Evolutionary conservation across 2,797 vertebrate species (phyloP).

Genomic region (Siniperca undulata): DNA sequence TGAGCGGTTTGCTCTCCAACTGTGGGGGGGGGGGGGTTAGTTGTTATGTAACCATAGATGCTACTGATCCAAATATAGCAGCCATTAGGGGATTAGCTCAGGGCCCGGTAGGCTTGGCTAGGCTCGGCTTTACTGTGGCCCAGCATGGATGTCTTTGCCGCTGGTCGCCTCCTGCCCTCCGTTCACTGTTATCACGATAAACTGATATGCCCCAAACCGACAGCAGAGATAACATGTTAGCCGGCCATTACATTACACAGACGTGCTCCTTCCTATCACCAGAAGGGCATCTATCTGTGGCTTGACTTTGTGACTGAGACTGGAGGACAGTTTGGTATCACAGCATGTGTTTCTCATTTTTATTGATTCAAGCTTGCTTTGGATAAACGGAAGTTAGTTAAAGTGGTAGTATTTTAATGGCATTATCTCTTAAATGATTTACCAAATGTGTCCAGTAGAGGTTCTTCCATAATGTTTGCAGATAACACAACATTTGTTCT

Average conservation of each 20-base stretch:
- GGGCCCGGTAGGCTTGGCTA: slow-evolving; percentile 69
- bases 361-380: background rate
- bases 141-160: slow-evolving; percentile 67
- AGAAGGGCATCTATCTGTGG: slow-evolving; percentile 8
- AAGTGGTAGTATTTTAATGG: background rate
- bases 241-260: slow-evolving; percentile 11
- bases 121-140: slow-evolving; percentile 62
- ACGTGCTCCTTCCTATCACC: background rate
- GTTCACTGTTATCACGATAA: slow-evolving; percentile 48
- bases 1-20: slow-evolving; percentile 63
- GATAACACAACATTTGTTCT: background rate
- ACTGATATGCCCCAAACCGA: slow-evolving; percentile 41
- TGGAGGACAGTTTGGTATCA: slow-evolving; percentile 4
- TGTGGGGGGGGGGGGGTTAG: slow-evolving; percentile 57
- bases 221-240: slow-evolving; percentile 47
- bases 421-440: background rate
- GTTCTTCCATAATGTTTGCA: background rate
- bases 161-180: slow-evolving; percentile 55
- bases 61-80: slow-evolving; percentile 86
- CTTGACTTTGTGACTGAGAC: slow-evolving; percentile 11
- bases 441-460: background rate
- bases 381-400: background rate
- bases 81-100: slow-evolving; percentile 84
- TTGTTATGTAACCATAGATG: slow-evolving; percentile 81
- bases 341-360: background rate